phyloP scores from a whole-genome alignment of 2,888 invertebrate genomes.

The Anagyrus pseudococci region DNA sequence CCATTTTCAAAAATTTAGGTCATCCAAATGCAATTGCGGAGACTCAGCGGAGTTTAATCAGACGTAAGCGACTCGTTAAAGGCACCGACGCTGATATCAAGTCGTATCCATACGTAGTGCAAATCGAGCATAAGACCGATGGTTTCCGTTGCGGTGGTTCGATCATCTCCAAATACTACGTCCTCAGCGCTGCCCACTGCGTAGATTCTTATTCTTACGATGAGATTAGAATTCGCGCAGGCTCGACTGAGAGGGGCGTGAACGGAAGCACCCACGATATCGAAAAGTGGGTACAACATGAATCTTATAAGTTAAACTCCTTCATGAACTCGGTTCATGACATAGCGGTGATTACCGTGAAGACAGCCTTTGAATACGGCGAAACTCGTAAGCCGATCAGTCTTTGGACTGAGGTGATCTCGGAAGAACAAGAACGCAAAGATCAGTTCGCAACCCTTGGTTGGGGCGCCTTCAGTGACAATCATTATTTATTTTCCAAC shows the following conservation, averaged over 20 bases:
- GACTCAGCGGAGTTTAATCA: no score
- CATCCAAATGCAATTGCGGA: no score
- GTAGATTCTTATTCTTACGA: no score
- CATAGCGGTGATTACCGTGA: neutral
- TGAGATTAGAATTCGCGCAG: neutral
- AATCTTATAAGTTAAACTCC: neutral
- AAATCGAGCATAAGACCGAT: no score
- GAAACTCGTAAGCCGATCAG: neutral
- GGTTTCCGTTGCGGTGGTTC: no score
- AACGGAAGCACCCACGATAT: neutral
- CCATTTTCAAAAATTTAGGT: no score
- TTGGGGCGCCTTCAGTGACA: no score
- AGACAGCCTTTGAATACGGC: neutral
- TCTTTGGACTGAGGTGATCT: neutral
- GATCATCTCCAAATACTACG: no score
- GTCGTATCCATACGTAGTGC: no score
- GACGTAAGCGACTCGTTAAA: no score
- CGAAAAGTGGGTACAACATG: neutral
- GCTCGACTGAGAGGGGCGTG: neutral
- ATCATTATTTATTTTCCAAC: neutral
- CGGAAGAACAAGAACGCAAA: neutral
- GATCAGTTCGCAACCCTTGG: neutral
- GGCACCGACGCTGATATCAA: no score
- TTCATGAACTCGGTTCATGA: neutral
- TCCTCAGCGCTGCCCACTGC: no score